These are phyloP conservation scores for Hyperoodon ampullatus DNA, from an alignment of 2,113 vertebrate species.

Conservation along the genomic window DNA sequence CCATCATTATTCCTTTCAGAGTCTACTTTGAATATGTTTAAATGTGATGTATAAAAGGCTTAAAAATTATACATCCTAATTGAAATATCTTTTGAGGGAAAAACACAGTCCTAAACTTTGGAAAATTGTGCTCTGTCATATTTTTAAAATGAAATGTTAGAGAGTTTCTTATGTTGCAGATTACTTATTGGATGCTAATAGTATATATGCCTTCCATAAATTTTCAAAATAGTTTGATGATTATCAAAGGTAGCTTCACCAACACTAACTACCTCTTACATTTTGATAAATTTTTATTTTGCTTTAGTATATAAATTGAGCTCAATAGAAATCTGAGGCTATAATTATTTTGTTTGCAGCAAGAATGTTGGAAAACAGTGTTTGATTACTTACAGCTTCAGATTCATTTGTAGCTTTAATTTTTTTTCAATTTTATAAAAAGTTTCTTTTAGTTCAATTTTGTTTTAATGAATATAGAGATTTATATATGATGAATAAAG, in stretches of 20 bases:
- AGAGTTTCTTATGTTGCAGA: constrained; percentile 24
- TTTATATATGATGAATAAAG: neutral
- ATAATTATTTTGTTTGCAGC: neutral
- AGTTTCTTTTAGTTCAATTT: neutral
- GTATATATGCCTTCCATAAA: neutral
- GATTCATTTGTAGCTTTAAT: neutral
- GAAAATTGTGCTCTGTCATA: constrained; percentile 5
- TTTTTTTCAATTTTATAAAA: neutral
- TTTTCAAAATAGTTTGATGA: constrained; percentile 3
- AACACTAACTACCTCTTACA: neutral
- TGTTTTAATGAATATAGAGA: constrained; percentile 8
- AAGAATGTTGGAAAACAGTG: constrained; percentile 27
- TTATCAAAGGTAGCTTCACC: constrained; percentile 48
- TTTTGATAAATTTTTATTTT: constrained; percentile 17
- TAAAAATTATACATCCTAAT: constrained; percentile 32
- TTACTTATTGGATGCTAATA: constrained; percentile 30
- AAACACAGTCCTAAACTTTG: neutral
- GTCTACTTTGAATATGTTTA: constrained; percentile 17
- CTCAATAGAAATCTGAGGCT: neutral
- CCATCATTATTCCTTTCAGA: neutral
- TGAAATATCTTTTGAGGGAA: constrained; percentile 47
- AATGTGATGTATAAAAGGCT: neutral
- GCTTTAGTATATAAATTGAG: neutral
- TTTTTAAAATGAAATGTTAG: constrained; percentile 34
- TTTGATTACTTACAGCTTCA: neutral